phyloP scores from a whole-genome alignment of 2,113 vertebrate species.

The Ovibos moschatus region DNA sequence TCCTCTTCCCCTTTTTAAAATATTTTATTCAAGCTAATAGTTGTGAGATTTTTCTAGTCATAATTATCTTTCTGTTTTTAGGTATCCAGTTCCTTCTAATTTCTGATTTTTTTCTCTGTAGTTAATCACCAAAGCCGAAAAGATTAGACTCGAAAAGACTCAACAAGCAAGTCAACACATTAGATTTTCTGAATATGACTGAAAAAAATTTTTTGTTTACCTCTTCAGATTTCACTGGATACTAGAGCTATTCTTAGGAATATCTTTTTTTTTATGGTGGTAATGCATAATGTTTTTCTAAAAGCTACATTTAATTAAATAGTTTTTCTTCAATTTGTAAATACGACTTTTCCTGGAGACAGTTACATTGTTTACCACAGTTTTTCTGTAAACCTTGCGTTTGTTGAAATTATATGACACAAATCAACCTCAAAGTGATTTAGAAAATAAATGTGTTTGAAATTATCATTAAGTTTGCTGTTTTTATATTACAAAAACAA shows the following conservation, averaged over 20 bases:
- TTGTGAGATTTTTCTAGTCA: not conserved
- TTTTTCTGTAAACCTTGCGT: constrained; percentile 33
- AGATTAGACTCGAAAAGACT: constrained; percentile 90
- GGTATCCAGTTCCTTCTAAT: not conserved
- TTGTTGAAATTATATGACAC: constrained; percentile 32
- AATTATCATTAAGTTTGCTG: not conserved
- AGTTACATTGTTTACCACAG: not conserved
- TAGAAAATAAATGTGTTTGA: constrained; percentile 46
- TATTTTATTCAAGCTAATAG: not conserved
- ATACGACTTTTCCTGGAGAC: constrained; percentile 53
- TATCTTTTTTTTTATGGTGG: constrained; percentile 7
- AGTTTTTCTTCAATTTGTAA: constrained; percentile 70
- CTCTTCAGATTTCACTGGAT: constrained; percentile 25
- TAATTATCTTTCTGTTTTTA: not conserved
- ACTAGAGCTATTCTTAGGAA: not conserved
- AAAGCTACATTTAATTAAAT: constrained; percentile 43
- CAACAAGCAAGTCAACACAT: constrained; percentile 93
- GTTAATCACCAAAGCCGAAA: constrained; percentile 96
- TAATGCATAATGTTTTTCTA: constrained; percentile 43
- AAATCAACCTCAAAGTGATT: not conserved
- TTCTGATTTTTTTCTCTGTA: constrained; percentile 74
- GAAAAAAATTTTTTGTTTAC: constrained; percentile 42
- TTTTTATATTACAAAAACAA: not conserved
- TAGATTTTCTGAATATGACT: constrained; percentile 88
- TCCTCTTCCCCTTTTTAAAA: not conserved